Conservation (phyloP, 2,113 vertebrate genomes). For the Mesocricetus auratus region DNA sequence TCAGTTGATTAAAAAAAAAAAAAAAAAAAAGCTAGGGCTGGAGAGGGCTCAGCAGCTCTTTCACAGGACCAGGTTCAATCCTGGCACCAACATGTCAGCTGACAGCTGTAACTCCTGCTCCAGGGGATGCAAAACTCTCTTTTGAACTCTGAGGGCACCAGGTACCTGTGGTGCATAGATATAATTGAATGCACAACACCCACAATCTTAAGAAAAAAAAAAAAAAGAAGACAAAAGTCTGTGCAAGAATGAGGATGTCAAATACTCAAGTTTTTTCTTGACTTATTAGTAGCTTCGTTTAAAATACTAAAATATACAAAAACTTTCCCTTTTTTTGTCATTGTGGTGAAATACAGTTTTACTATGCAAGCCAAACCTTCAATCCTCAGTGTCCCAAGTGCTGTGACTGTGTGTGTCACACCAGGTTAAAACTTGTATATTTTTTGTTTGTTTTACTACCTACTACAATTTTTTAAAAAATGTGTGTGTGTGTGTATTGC, state of each 20-base stretch:
- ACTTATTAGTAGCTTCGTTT: background rate
- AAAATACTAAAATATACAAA: too few species aligned
- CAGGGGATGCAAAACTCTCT: background rate
- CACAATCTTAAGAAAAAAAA: background rate
- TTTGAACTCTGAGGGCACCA: background rate
- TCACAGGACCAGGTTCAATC: background rate
- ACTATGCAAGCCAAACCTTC: background rate
- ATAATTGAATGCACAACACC: background rate
- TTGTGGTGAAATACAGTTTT: background rate
- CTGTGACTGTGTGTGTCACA: background rate
- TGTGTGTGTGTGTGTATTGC: too few species aligned
- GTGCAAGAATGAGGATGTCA: background rate
- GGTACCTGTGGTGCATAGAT: background rate
- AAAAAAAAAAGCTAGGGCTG: background rate
- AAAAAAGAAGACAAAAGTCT: background rate
- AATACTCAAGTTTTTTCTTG: constrained; percentile 27
- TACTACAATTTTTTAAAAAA: background rate
- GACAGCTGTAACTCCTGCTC: background rate
- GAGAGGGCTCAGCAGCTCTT: background rate
- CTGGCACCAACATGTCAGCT: background rate
- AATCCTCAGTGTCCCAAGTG: background rate
- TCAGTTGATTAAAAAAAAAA: background rate
- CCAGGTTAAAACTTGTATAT: background rate
- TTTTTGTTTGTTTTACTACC: background rate
- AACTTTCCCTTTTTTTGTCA: too few species aligned